phyloP scores from a whole-genome alignment of 2,888 invertebrate genomes.

The Hemaris fuciformis region DNA sequence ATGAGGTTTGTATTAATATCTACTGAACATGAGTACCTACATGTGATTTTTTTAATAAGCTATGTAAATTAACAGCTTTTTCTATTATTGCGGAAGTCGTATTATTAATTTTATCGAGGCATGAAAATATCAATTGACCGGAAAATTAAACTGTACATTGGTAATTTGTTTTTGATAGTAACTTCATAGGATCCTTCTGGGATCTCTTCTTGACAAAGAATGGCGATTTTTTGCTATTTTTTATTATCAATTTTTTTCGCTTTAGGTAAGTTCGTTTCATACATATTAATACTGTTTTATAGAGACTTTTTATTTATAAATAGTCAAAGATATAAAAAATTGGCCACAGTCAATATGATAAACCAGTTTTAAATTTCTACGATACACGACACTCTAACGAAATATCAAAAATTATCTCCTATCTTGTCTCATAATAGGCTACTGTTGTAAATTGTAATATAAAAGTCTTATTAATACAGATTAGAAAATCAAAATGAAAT shows the following conservation, averaged over 20 bases:
- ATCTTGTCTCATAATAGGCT: too few species aligned
- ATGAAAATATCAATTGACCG: conserved; percentile 38
- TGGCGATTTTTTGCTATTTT: conserved; percentile 39
- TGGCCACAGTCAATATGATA: too few species aligned
- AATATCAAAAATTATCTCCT: too few species aligned
- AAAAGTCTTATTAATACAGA: too few species aligned
- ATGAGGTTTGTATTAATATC: background rate
- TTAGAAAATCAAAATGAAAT: too few species aligned
- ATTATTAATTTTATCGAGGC: conserved; percentile 34
- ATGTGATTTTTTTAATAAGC: background rate
- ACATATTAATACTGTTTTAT: background rate
- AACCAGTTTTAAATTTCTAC: too few species aligned
- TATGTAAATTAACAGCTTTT: background rate
- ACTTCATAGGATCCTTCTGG: conserved; percentile 42
- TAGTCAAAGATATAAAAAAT: too few species aligned
- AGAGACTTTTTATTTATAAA: background rate
- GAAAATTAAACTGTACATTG: conserved; percentile 34
- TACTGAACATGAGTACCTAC: background rate
- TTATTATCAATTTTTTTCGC: conserved; percentile 32
- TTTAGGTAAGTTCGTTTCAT: conserved; percentile 40
- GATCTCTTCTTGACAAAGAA: conserved; percentile 37
- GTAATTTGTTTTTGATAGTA: conserved; percentile 25
- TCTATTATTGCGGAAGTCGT: background rate
- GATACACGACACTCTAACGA: too few species aligned
- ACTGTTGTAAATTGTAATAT: too few species aligned